Evolutionary conservation across 2,113 vertebrate species (phyloP).

Genomic region (rat (Rattus norvegicus)): DNA sequence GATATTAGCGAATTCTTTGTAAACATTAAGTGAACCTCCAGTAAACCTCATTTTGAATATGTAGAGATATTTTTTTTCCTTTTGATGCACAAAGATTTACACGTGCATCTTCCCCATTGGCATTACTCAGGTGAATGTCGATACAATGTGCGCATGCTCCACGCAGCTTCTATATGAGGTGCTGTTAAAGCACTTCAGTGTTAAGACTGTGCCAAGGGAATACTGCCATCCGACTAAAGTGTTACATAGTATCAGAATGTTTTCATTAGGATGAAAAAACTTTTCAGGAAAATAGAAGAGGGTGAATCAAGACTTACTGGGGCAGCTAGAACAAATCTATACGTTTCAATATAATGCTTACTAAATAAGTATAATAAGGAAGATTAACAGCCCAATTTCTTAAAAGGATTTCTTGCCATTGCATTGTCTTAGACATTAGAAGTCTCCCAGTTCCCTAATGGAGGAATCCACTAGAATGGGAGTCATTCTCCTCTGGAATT

Average conservation of each 20-base stretch:
- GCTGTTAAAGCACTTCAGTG: conserved; percentile 61
- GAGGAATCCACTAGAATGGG: neutral
- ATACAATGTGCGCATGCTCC: conserved; percentile 73
- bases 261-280: conserved; percentile 65
- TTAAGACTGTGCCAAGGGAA: conserved; percentile 52
- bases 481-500: neutral
- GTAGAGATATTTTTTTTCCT: conserved; percentile 62
- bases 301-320: conserved; percentile 44
- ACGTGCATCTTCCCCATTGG: conserved; percentile 53
- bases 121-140: conserved; percentile 63
- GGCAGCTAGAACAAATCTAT: conserved; percentile 6
- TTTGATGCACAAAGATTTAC: conserved; percentile 71
- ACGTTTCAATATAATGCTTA: conserved; percentile 20
- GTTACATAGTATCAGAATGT: conserved; percentile 57
- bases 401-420: neutral
- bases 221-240: conserved; percentile 61
- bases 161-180: conserved; percentile 69
- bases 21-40: conserved; percentile 61
- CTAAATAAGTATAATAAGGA: conserved; percentile 34
- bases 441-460: neutral
- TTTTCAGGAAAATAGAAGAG: conserved; percentile 46
- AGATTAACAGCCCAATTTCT: conserved; percentile 32
- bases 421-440: neutral
- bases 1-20: conserved; percentile 66
- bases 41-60: conserved; percentile 72